A percentile compares a stretch with the other conserved stretches of the same genome.
Evolutionary conservation across 2,797 vertebrate species (phyloP).

Genomic region (Pangasius sanitwongsei): DNA sequence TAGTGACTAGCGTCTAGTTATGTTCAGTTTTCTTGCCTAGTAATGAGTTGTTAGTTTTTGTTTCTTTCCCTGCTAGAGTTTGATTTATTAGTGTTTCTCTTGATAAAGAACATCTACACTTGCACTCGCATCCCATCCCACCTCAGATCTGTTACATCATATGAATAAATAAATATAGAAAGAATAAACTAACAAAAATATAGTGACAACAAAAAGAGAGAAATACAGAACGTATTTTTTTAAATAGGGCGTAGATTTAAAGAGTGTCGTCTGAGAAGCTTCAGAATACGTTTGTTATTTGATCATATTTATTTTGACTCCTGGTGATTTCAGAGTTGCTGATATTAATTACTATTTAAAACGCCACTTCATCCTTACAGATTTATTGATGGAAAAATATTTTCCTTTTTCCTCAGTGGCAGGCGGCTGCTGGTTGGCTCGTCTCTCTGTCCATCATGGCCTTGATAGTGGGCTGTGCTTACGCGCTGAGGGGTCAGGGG

Average conservation of each 20-base stretch:
- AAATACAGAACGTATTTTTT: neutral
- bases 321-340: neutral
- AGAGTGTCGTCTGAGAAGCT: too few relatives aligned
- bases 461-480: conserved; percentile 72
- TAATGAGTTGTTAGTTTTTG: neutral
- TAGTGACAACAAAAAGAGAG: neutral
- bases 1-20: neutral
- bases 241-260: neutral
- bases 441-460: conserved; percentile 73
- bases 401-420: conserved; percentile 67
- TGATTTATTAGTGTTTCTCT: neutral
- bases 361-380: neutral
- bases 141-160: neutral
- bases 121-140: neutral
- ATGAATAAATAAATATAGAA: neutral
- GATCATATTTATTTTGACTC: neutral
- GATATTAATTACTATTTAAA: neutral
- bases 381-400: neutral
- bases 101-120: neutral
- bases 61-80: neutral
- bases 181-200: neutral
- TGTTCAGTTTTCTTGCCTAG: neutral
- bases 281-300: neutral
- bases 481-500: conserved; percentile 69
- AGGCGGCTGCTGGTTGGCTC: conserved; percentile 78